Evolutionary conservation across 64 coral and sea anemone genomes (phyloP), one percentile per base, ranked within the genome.

Genomic region (Astreopora myriophthalma): DNA sequence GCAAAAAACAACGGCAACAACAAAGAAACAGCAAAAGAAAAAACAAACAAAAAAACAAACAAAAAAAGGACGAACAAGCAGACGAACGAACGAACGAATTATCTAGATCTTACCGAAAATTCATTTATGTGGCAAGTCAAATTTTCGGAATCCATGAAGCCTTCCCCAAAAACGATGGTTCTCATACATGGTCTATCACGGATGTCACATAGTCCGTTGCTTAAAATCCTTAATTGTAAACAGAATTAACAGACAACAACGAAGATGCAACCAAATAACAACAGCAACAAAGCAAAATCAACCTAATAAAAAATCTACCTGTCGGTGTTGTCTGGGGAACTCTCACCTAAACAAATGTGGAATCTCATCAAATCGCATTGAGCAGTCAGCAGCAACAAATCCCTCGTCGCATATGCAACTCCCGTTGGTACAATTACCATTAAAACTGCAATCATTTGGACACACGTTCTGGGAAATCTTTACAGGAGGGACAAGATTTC

Each of bases 401-500:
- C 62, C 76, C 39, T 83, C 60, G 4, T 81, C 14, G 30, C 89
- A 91, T 1, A 91, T 20, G 26, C 89, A 91, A 6, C 63, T 80
- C 0, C 75, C 60, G 34, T 81, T 81, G 0, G 39, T 31, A 39
- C 89, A 91, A 38, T 83, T 91, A 11, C 89, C 89, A 17, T 82
- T 65, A 28, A 17, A 65, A 7, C 36, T 81, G 27, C 89, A 91
- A 11, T 91, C 76, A 5, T n/a, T 34, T 2, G 89, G 65, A 49
- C 89, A 79, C n/a, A n/a, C n/a, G 30, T 90, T 95, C 17, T 95
- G 51, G 0, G 72, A 58, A 35, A 94, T 89, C n/a, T 80, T 34
- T 14, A 35, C 28, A 5, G 92, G 86, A 1, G 92, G 92, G 5
- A 87, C 29, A 1, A 94, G 5, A 69, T 94, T 55, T 22, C 92